These are phyloP conservation scores for Podarcis siculus DNA, from an alignment of 2,797 vertebrate species.

Conservation along the genomic window DNA sequence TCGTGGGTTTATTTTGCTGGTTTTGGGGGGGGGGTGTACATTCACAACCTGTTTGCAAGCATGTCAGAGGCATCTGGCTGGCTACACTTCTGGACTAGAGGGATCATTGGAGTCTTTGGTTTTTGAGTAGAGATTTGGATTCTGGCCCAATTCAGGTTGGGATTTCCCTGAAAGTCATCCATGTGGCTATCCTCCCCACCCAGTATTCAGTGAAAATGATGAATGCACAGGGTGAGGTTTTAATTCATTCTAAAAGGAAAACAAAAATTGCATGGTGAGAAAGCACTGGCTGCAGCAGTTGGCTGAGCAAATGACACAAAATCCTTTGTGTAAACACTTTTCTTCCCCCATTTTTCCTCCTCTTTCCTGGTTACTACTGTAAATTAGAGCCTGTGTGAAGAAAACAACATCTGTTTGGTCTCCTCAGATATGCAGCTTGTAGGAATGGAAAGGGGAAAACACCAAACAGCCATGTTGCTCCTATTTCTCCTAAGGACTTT, in stretches of 20 bases:
- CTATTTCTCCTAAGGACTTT: not conserved
- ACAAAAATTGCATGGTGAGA: not conserved
- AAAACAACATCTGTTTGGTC: constrained; percentile 64
- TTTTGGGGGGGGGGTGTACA: not conserved
- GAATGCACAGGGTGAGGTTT: not conserved
- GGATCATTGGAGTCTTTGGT: not conserved
- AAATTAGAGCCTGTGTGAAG: constrained; percentile 45
- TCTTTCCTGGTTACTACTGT: not conserved
- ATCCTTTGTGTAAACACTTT: not conserved
- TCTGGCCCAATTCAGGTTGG: not conserved
- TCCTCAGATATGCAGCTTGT: not conserved
- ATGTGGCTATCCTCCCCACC: not conserved
- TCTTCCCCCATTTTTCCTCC: not conserved
- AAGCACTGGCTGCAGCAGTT: not conserved
- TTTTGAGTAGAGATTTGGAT: not conserved
- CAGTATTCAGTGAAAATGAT: not conserved
- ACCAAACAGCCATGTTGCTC: not conserved
- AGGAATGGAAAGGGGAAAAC: not conserved
- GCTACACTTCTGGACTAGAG: not conserved
- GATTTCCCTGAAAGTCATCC: not conserved
- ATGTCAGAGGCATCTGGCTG: not conserved
- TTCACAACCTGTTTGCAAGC: not conserved
- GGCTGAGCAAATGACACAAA: not conserved
- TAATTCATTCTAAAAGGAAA: not conserved
- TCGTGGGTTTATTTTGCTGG: too few relatives aligned